Evolutionary conservation across 2,113 vertebrate genomes (phyloP).

Genomic region (Myrmophylax atrothorax): DNA sequence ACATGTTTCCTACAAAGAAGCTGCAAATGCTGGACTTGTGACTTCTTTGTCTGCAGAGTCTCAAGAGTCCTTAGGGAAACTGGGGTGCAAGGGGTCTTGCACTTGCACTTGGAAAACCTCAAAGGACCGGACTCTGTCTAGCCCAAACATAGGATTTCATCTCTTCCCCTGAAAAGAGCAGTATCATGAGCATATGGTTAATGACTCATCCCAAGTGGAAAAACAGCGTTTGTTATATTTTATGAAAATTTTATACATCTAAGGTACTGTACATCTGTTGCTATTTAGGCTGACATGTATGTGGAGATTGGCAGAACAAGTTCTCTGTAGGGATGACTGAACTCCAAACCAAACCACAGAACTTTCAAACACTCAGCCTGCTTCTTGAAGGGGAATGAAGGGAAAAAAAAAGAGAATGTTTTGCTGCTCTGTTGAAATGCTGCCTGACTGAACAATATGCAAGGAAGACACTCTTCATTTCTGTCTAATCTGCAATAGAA

Average conservation of each 20-base stretch:
- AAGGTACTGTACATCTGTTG: slow-evolving; percentile 82
- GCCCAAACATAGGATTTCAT: slow-evolving; percentile 53
- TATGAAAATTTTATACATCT: slow-evolving; percentile 80
- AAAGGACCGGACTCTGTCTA: neutral
- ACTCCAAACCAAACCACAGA: slow-evolving; percentile 84
- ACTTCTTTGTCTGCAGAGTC: neutral
- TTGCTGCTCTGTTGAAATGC: slow-evolving; percentile 72
- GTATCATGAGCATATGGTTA: slow-evolving; percentile 79
- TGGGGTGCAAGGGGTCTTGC: neutral
- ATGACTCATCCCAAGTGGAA: slow-evolving; percentile 83
- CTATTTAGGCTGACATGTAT: slow-evolving; percentile 84
- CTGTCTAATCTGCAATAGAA: neutral
- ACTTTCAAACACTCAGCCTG: slow-evolving; percentile 76
- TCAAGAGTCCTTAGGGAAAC: neutral
- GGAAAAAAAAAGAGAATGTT: neutral
- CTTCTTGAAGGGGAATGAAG: slow-evolving; percentile 75
- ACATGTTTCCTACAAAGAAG: neutral
- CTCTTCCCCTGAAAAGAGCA: slow-evolving; percentile 58
- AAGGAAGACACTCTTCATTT: slow-evolving; percentile 49
- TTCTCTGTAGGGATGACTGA: slow-evolving; percentile 80
- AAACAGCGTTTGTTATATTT: slow-evolving; percentile 79
- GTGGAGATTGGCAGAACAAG: slow-evolving; percentile 82
- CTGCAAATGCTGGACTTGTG: neutral
- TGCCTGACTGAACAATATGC: slow-evolving; percentile 68
- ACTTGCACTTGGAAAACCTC: neutral